Percentiles rank a stretch among this genome's conserved stretches.
phyloP scores from a whole-genome alignment of 2,888 invertebrate species.

The Alloplasta piceator region DNA sequence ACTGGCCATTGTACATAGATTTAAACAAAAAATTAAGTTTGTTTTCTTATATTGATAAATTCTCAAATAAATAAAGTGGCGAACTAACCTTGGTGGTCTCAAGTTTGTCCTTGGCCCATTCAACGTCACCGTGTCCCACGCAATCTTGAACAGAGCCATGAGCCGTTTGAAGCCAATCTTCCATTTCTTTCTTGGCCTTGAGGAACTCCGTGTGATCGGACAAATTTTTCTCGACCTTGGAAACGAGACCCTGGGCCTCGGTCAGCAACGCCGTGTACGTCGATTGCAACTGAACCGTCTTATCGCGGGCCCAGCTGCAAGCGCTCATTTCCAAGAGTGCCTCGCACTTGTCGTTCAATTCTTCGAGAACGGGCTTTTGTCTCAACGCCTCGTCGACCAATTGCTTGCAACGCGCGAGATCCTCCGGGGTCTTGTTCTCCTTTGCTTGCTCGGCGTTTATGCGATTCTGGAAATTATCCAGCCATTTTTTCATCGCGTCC shows the following conservation, averaged over 20 bases:
- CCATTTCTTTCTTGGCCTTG: slow-evolving; percentile 92
- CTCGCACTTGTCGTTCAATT: slow-evolving; percentile 94
- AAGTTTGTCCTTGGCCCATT: slow-evolving; percentile 91
- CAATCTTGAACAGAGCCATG: slow-evolving; percentile 93
- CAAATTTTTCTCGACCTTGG: slow-evolving; percentile 94
- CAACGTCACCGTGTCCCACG: slow-evolving; percentile 91
- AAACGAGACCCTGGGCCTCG: slow-evolving; percentile 91
- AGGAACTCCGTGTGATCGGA: slow-evolving; percentile 96
- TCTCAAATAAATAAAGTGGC: background rate
- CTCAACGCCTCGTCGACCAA: slow-evolving; percentile 90
- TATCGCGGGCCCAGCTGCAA: slow-evolving; percentile 93
- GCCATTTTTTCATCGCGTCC: slow-evolving; percentile 90
- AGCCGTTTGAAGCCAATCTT: slow-evolving; percentile 92
- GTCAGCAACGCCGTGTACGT: slow-evolving; percentile 92
- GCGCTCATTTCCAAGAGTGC: slow-evolving; percentile 94
- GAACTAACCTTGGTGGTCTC: slow-evolving; percentile 89
- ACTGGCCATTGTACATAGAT: too few species aligned
- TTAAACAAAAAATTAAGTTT: too few species aligned
- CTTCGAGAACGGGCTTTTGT: slow-evolving; percentile 92
- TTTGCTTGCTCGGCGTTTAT: slow-evolving; percentile 87
- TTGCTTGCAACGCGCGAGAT: slow-evolving; percentile 90
- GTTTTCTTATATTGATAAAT: too few species aligned
- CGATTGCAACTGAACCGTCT: slow-evolving; percentile 93
- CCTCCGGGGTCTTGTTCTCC: slow-evolving; percentile 91
- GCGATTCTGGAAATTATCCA: slow-evolving; percentile 88